Evolutionary conservation across 2,113 vertebrate genomes (phyloP).

Genomic region (Mesoclemmys tuberculata): DNA sequence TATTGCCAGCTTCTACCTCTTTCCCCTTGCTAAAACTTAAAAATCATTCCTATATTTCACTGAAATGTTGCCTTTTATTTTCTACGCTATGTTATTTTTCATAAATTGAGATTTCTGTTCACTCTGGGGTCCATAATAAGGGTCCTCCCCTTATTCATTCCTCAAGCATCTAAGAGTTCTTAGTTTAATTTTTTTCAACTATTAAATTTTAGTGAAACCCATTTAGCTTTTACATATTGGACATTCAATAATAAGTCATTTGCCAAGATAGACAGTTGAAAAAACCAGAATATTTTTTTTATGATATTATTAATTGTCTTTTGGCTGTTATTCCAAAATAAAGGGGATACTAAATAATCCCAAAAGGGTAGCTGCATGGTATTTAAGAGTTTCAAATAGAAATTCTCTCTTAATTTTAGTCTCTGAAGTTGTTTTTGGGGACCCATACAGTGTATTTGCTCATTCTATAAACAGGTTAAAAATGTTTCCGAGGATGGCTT

Average conservation of each 20-base stretch:
- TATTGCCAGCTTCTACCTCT: background rate
- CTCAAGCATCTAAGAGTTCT: background rate
- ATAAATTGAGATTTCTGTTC: background rate
- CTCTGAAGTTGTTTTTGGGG: conserved; percentile 29
- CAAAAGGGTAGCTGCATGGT: background rate
- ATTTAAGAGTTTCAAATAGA: conserved; percentile 5
- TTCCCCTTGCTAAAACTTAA: background rate
- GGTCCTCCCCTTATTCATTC: background rate
- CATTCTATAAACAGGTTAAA: conserved; percentile 7
- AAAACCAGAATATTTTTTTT: conserved; percentile 1
- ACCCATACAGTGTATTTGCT: background rate
- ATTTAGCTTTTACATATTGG: conserved; percentile 40
- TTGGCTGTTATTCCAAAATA: conserved; percentile 4
- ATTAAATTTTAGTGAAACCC: background rate
- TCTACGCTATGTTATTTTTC: background rate
- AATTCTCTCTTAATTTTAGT: conserved; percentile 36
- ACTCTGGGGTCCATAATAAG: background rate
- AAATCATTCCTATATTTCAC: background rate
- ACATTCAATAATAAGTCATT: conserved; percentile 41
- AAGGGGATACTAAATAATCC: background rate
- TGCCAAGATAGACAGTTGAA: conserved; percentile 9
- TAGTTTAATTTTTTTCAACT: background rate
- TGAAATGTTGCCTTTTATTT: background rate
- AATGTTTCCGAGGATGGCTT: background rate
- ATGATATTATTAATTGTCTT: background rate